Conservation (phyloP, 1,140 invertebrate genomes). For the Drosophila kurseongensis region DNA sequence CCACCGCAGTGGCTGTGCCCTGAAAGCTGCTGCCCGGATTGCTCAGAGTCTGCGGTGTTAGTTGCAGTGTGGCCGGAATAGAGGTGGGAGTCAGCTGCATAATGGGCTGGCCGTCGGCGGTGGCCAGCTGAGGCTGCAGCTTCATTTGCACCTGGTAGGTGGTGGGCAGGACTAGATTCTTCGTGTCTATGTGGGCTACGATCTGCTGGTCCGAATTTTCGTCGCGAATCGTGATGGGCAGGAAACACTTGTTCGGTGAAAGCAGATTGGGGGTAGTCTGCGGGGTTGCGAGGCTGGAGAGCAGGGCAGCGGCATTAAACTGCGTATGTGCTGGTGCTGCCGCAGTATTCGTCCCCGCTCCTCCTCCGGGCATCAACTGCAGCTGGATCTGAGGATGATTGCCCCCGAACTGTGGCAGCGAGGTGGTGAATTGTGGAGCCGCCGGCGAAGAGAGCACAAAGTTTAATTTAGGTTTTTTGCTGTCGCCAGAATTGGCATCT, state of each 20-base stretch:
- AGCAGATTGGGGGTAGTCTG: slow-evolving; percentile 51
- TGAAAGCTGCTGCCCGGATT: slow-evolving; percentile 52
- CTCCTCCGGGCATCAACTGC: slow-evolving; percentile 67
- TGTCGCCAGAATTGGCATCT: slow-evolving; percentile 51
- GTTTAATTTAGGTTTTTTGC: slow-evolving; percentile 85
- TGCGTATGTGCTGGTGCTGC: slow-evolving; percentile 28
- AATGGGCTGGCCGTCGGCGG: slow-evolving; percentile 80
- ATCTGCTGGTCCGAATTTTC: slow-evolving; percentile 83
- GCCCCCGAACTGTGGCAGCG: slow-evolving; percentile 11
- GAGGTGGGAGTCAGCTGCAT: slow-evolving; percentile 79
- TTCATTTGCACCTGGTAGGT: slow-evolving; percentile 84
- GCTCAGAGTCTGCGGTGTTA: slow-evolving; percentile 61
- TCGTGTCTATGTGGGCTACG: slow-evolving; percentile 83
- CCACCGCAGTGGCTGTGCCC: slow-evolving; percentile 21
- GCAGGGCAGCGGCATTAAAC: slow-evolving; percentile 62
- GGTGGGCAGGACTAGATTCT: slow-evolving; percentile 79
- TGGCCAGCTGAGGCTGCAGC: slow-evolving; percentile 78
- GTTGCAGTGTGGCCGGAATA: slow-evolving; percentile 79
- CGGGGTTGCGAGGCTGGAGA: slow-evolving; percentile 51
- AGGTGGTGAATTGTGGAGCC: slow-evolving; percentile 28
- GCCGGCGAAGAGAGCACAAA: slow-evolving; percentile 74
- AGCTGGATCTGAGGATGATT: slow-evolving; percentile 81
- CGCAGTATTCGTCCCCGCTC: slow-evolving; percentile 5
- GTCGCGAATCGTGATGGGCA: slow-evolving; percentile 82
- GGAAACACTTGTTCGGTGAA: slow-evolving; percentile 81